Conservation (phyloP, 2,888 invertebrate species). For the Portevinia maculata region DNA sequence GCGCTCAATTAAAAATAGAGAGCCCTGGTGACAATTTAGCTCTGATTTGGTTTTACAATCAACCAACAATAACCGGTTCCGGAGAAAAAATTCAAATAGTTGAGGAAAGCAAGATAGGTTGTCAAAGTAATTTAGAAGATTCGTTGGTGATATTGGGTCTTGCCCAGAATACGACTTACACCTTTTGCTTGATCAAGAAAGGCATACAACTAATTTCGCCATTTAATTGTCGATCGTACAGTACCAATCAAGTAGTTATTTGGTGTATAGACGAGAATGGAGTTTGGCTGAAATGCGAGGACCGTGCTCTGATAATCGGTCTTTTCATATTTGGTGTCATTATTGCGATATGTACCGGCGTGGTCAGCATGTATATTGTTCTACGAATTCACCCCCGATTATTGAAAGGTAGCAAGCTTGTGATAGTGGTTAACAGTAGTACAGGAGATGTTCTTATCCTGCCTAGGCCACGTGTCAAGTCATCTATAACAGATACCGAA, state of each 20-base stretch:
- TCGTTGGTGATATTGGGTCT: conserved; percentile 49
- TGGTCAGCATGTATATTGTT: conserved; percentile 66
- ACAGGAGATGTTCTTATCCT: conserved; percentile 73
- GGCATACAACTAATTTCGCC: conserved; percentile 71
- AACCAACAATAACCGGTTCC: conserved; percentile 17
- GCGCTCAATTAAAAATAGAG: conserved; percentile 17
- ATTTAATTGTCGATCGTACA: conserved; percentile 77
- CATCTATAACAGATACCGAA: background rate
- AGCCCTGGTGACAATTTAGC: conserved; percentile 11
- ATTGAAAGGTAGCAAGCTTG: conserved; percentile 75
- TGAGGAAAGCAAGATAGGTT: conserved; percentile 34
- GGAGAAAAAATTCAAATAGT: conserved; percentile 9
- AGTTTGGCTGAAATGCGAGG: conserved; percentile 76
- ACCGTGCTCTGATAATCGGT: conserved; percentile 68
- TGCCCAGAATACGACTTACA: conserved; percentile 66
- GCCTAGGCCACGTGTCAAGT: conserved; percentile 46
- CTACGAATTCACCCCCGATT: conserved; percentile 76
- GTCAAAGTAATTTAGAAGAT: conserved; percentile 49
- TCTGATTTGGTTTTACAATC: conserved; percentile 60
- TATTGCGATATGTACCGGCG: conserved; percentile 74
- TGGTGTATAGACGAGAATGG: background rate
- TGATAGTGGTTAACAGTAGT: conserved; percentile 61
- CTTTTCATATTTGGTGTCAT: conserved; percentile 73
- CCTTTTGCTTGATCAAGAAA: conserved; percentile 76
- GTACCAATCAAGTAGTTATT: background rate